Conservation (phyloP, 2,797 vertebrate genomes). For the Girardinus metallicus region DNA sequence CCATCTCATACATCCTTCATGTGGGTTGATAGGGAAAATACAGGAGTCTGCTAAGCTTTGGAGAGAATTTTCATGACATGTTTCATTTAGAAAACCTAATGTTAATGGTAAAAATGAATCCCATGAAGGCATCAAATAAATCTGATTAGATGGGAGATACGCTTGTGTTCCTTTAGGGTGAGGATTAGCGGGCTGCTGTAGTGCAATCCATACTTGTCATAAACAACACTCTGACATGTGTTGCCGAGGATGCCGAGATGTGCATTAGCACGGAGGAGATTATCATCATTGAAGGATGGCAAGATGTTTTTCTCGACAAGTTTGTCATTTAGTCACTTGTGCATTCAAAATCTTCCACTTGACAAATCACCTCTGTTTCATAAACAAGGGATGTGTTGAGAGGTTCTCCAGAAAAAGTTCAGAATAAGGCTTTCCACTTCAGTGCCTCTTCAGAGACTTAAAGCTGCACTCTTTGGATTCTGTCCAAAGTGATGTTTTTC, state of each 20-base stretch:
- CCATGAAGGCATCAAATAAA: slow-evolving; percentile 74
- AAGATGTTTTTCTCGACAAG: slow-evolving; percentile 75
- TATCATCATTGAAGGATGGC: slow-evolving; percentile 88
- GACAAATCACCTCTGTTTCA: slow-evolving; percentile 64
- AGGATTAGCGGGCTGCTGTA: slow-evolving; percentile 84
- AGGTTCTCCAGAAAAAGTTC: slow-evolving; percentile 50
- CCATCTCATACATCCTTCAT: slow-evolving; percentile 23
- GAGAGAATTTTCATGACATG: slow-evolving; percentile 71
- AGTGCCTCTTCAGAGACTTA: slow-evolving; percentile 27
- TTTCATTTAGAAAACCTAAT: slow-evolving; percentile 63
- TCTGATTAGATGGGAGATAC: slow-evolving; percentile 79
- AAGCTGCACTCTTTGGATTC: slow-evolving; percentile 17
- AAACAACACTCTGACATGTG: slow-evolving; percentile 96
- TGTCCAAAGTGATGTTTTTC: slow-evolving; percentile 18
- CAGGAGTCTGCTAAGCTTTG: slow-evolving; percentile 46
- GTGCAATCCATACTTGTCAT: slow-evolving; percentile 88
- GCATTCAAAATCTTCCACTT: slow-evolving; percentile 62
- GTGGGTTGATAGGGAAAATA: slow-evolving; percentile 56
- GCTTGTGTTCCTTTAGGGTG: slow-evolving; percentile 70
- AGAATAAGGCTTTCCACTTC: slow-evolving; percentile 40
- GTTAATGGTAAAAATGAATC: slow-evolving; percentile 75
- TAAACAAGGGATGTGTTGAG: slow-evolving; percentile 57
- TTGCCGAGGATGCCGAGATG: slow-evolving; percentile 92
- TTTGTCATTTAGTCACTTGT: slow-evolving; percentile 62
- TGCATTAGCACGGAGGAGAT: slow-evolving; percentile 92